Evolutionary conservation across 2,797 vertebrate species (phyloP).

Genomic region (Cossypha dichroa): DNA sequence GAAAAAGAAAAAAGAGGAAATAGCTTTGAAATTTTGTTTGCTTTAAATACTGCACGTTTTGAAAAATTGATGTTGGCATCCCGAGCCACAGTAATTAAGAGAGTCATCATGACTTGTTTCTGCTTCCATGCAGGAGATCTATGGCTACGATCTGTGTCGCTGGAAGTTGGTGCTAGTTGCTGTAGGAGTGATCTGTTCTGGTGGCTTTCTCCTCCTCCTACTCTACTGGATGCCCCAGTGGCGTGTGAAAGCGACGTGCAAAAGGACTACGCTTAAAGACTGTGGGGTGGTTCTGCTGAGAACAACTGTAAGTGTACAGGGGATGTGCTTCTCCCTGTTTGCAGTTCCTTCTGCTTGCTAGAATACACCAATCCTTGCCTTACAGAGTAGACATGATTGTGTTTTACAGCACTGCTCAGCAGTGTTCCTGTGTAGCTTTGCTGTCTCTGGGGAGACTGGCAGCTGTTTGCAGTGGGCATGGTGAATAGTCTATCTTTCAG

Average conservation of each 20-base stretch:
- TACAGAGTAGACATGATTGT: accelerated
- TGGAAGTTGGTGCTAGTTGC: conserved; percentile 91
- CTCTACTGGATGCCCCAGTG: conserved; percentile 99
- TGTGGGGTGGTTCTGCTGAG: conserved; percentile 91
- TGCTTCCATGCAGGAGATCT: conserved; percentile 83
- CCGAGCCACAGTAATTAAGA: neutral
- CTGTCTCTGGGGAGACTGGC: neutral
- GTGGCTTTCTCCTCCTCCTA: conserved; percentile 94
- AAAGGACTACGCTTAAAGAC: conserved; percentile 81
- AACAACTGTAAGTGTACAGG: conserved; percentile 84
- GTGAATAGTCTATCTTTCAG: neutral
- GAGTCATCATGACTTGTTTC: neutral
- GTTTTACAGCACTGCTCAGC: neutral
- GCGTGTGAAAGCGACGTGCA: conserved; percentile 94
- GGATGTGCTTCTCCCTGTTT: neutral
- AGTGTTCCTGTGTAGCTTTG: neutral
- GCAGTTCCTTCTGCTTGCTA: neutral
- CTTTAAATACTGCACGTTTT: neutral
- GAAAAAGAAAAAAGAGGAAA: neutral
- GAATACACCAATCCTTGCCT: neutral
- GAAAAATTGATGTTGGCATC: neutral
- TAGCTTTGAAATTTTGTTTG: neutral
- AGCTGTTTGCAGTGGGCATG: neutral
- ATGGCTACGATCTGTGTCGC: conserved; percentile 87
- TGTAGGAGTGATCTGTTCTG: conserved; percentile 87